Evolutionary conservation across 2,888 invertebrate species (phyloP).

Genomic region (Coecobrya sp.): DNA sequence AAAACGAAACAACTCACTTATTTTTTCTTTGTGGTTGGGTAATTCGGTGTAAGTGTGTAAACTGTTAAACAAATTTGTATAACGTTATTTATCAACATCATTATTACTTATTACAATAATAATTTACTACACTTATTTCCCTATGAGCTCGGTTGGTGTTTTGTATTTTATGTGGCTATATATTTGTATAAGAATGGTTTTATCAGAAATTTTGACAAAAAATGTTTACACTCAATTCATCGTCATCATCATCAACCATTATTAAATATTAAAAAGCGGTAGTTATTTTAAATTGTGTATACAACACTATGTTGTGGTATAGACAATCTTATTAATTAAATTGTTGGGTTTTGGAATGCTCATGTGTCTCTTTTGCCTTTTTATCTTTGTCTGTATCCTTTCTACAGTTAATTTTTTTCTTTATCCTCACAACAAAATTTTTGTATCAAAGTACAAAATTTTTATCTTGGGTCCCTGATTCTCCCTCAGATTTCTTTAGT

Average conservation of each 20-base stretch:
- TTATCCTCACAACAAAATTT: background rate
- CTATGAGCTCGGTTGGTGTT: constrained; percentile 71
- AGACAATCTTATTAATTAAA: background rate
- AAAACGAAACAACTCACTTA: background rate
- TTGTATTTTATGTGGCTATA: constrained; percentile 1
- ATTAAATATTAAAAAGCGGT: background rate
- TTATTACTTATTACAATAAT: background rate
- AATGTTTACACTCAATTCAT: background rate
- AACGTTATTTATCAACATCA: constrained; percentile 2
- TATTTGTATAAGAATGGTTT: background rate
- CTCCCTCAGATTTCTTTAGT: constrained; percentile 67
- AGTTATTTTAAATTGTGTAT: background rate
- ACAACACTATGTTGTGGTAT: constrained; percentile 13
- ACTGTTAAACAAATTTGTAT: background rate
- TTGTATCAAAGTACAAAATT: constrained; percentile 54
- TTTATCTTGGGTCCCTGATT: constrained; percentile 77
- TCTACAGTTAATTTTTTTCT: constrained; percentile 28
- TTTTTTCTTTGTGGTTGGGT: constrained; percentile 29
- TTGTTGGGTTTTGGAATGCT: constrained; percentile 56
- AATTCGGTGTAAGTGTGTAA: constrained; percentile 63
- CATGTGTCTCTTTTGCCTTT: constrained; percentile 48
- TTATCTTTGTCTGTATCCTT: background rate
- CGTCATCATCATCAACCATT: constrained; percentile 34
- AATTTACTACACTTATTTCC: constrained; percentile 32
- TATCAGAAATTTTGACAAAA: background rate